Base-by-base conservation (phyloP, 2,888 invertebrate genomes). In the Autographa pulchrina region DNA sequence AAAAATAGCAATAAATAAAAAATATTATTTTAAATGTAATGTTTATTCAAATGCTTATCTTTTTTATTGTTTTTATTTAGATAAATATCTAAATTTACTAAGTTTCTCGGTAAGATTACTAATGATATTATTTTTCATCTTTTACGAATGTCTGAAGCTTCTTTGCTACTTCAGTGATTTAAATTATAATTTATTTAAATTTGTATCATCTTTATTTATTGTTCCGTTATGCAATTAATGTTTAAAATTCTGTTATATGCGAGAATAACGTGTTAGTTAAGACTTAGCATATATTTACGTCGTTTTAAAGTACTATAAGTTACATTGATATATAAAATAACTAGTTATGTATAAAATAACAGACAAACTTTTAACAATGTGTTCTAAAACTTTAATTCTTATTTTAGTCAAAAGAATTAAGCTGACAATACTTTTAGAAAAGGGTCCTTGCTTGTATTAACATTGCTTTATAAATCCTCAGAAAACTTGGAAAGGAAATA, bases 101-200 rank as follows among this genome's bases (percentile, higher is more conserved):
- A 38, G 18, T 31, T n/a, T 18, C 32, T 32, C 59, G 62, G 43
- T 41, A 52, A 64, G 56, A 59, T 77, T 67, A 66, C 56, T 68
- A 60, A 65, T 48, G 54, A 58, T 69, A 61, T 76, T 70, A 70
- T 82, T 78, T 70, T 77, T 68, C 67, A 66, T 58, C 41, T 63
- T 31, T 13, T 68, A 64, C 68, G 66, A 78, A 70, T 68, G 41
- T 62, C 65, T 65, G 48, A 72, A 78, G 68, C 66, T 62, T 74
- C 64, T 77, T 75, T 72, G 64, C 70, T 79, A 72, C 66, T 69
- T 62, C 62, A 72, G 56, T 31, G 66, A 75, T 79, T 77, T 74
- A 70, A 75, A 73, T 82, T 72, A 64, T 74, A 81, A 81, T 75
- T 67, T 83, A 85, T 83, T 81, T 75, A 61, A 81, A 81, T 83